phyloP scores from a whole-genome alignment of 2,888 invertebrate genomes.

The Monopis laevigella region DNA sequence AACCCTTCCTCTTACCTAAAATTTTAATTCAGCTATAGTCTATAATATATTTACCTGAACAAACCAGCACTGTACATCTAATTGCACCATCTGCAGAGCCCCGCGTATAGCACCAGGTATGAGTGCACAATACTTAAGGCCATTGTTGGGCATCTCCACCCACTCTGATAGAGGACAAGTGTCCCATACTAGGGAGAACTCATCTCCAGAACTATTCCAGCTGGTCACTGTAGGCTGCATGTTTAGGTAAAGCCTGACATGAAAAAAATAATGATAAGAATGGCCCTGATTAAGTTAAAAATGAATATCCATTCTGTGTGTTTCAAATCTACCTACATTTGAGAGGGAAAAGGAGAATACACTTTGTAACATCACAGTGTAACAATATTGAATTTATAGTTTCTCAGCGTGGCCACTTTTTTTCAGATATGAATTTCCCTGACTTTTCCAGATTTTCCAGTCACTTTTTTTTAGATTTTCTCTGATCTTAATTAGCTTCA shows the following conservation, averaged over 20 bases:
- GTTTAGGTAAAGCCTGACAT: constrained; percentile 81
- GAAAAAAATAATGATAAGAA: constrained; percentile 2
- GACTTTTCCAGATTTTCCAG: too few species aligned
- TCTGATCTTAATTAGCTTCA: too few species aligned
- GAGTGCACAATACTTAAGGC: constrained; percentile 91
- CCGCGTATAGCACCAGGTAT: constrained; percentile 93
- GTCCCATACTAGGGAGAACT: constrained; percentile 96
- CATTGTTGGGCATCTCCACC: constrained; percentile 90
- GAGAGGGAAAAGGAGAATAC: too few species aligned
- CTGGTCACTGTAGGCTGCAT: constrained; percentile 93
- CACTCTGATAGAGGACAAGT: constrained; percentile 96
- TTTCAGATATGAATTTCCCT: too few species aligned
- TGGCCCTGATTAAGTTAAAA: too few species aligned
- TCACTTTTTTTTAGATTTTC: too few species aligned
- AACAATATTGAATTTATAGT: too few species aligned
- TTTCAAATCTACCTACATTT: too few species aligned
- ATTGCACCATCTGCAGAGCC: constrained; percentile 98
- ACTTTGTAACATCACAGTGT: too few species aligned
- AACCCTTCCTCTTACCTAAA: too few species aligned
- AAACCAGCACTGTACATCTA: constrained; percentile 95
- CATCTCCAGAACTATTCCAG: constrained; percentile 94
- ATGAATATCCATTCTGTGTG: too few species aligned
- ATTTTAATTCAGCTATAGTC: not conserved
- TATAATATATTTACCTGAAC: constrained; percentile 65
- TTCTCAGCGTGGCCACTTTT: too few species aligned